Evolutionary conservation across 2,113 vertebrate genomes (phyloP).

Genomic region (Apus apus): DNA sequence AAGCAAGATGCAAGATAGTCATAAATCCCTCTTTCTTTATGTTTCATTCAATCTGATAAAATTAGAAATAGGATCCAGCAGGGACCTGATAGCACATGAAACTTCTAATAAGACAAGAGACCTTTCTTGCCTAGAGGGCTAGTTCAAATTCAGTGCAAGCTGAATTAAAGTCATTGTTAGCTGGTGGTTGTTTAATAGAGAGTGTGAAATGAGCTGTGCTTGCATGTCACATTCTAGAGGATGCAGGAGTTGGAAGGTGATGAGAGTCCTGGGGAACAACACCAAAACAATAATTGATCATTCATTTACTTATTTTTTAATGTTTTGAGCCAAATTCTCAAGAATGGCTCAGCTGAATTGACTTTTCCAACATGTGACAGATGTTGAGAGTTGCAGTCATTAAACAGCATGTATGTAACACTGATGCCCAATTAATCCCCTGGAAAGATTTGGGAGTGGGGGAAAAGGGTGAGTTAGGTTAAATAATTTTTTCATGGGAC

Average conservation of each 20-base stretch:
- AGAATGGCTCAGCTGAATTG: not conserved
- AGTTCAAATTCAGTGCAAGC: constrained; percentile 33
- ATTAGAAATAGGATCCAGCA: constrained; percentile 34
- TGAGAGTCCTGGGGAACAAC: not conserved
- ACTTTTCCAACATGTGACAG: not conserved
- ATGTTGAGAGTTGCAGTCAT: not conserved
- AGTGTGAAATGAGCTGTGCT: constrained; percentile 10
- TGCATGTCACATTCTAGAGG: not conserved
- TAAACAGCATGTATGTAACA: not conserved
- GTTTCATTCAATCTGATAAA: constrained; percentile 53
- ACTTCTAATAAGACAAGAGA: constrained; percentile 43
- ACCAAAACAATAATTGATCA: not conserved
- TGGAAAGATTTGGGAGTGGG: not conserved
- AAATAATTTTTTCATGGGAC: not conserved
- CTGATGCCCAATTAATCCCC: not conserved
- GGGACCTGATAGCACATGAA: constrained; percentile 27
- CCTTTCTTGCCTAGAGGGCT: constrained; percentile 10
- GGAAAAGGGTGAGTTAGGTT: not conserved
- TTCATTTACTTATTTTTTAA: not conserved
- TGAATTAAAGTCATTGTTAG: constrained; percentile 49
- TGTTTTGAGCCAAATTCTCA: not conserved
- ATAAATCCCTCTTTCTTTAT: constrained; percentile 33
- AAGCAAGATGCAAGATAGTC: not conserved
- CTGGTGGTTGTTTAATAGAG: not conserved
- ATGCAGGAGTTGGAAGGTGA: not conserved